These are phyloP conservation scores for Adelosebastes latens DNA, from an alignment of 2,797 vertebrate genomes.

Conservation along the genomic window DNA sequence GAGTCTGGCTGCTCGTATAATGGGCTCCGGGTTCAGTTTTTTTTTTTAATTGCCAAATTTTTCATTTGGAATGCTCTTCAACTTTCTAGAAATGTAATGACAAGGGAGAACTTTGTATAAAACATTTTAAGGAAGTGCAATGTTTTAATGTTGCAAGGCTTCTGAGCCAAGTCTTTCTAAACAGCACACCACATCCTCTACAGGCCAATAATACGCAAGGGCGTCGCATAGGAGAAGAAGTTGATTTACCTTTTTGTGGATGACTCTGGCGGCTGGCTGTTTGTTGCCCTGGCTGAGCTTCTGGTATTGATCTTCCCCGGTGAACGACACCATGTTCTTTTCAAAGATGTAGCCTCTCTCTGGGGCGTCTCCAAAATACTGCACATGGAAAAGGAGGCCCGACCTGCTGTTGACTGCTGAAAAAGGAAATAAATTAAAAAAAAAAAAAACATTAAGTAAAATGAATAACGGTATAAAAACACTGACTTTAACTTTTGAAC, in stretches of 20 bases:
- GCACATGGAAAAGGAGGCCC: slow-evolving; percentile 91
- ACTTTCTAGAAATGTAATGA: background rate
- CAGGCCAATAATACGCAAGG: background rate
- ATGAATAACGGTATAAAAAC: background rate
- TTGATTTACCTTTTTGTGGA: slow-evolving; percentile 89
- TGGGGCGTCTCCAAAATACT: slow-evolving; percentile 96
- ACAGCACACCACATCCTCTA: background rate
- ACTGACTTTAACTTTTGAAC: background rate
- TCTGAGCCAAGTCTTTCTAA: background rate
- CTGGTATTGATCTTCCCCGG: slow-evolving; percentile 91
- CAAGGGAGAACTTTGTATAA: background rate
- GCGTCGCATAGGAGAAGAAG: background rate
- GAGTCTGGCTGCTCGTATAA: background rate
- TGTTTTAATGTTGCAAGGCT: background rate
- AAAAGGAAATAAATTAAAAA: background rate
- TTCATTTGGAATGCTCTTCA: background rate
- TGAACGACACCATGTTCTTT: slow-evolving; percentile 93
- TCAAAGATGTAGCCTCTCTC: slow-evolving; percentile 97
- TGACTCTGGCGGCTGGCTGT: slow-evolving; percentile 81
- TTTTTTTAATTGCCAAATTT: background rate
- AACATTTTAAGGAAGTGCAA: slow-evolving; percentile 1
- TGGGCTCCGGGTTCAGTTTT: background rate
- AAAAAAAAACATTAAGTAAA: background rate
- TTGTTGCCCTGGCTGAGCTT: slow-evolving; percentile 89
- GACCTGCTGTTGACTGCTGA: slow-evolving; percentile 61